Evolutionary conservation across 2,113 vertebrate genomes (phyloP), one percentile per base, ranked within the genome.

Genomic region (Muntiacus reevesi): DNA sequence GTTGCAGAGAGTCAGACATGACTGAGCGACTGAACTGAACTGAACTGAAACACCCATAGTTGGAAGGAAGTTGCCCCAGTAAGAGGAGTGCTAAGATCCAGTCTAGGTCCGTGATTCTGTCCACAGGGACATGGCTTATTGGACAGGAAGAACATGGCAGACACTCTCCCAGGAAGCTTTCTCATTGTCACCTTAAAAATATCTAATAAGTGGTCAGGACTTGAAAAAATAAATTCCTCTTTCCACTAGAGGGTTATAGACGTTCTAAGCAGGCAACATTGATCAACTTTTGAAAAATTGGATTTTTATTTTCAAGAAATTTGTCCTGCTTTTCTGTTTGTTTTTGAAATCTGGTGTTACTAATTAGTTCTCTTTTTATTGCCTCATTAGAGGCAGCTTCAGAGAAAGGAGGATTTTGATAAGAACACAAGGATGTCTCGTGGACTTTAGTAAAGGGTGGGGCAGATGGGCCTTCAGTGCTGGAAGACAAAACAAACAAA

Each of bases 271-370:
- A 33, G 50, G 11, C 36, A 50, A 50, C 14, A 19, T 2, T 14
- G 64, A 88, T 50, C 89, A 43, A 78, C 30, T 83, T 55, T 55
- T 92, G 84, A 3, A 59, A 52, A 45, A 62, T 7, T 21, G 21
- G 25, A 4, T 7, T 87, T 91, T 88, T 89, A 52, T 90, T 93
- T 76, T 79, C 52, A 91, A 81, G n/a, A 88, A 21, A 36, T 30
- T 60, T 6, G 59, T 84, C 52, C 2, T 16, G n/a, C 85, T 85
- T 92, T 94, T 87, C 87, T 97, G 19, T 50, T 87, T 90, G 55
- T 90, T 79, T 90, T 81, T 81, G 67, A 92, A 92, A 50, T 55
- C 30, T 7, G 12, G 2, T 79, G 89, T 89, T 94, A 82, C 78
- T 87, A 17, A 62, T 92, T n/a, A 36, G 4, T 47, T 13, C 8